Base-by-base conservation (phyloP, 2,888 invertebrate species). In the Litoditis marina region DNA sequence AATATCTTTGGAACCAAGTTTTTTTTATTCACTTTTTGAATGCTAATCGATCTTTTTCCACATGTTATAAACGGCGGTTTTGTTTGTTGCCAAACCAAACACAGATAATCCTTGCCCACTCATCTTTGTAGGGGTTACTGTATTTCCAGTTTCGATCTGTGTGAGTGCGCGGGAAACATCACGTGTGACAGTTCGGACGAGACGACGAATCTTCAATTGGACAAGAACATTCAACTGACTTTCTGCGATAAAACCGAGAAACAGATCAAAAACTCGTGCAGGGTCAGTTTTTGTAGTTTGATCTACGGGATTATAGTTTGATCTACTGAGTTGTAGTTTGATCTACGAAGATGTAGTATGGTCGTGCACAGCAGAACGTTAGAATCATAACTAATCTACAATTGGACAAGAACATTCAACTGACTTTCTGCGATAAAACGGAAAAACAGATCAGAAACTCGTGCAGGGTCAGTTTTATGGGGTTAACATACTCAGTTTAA, bases 181-280 rank as follows among this genome's bases (percentile, higher is more conserved):
- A 60, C 60, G 13, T 60, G 60, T 53, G 60, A 60, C 52, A 42
- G 52, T 22, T 52, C 52, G 4, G 27, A 28, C 42, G 60, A 60
- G 8, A n/a, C 34, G 25, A 52, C 52, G 27, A 60, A 60, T 19
- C 51, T 60, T 51, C 39, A 52, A 22, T 30, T 60, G 44, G 60
- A 60, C 30, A 53, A 52, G 25, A 52, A 27, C 39, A 13, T 51
- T 19, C n/a, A 39, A n/a, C 52, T 60, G 13, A 60, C 60, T 8
- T 60, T 60, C 42, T 60, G 60, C 25, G 42, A 19, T 8, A 34
- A 60, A 28, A 46, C 53, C n/a, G 53, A 53, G 16, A 30, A 19
- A 11, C 52, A 53, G 5, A 11, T 60, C 22, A 42, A 16, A n/a
- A 52, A 31, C 25, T 32, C 42, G 8, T 60, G 60, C 28, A 46